Percentiles rank a stretch among this genome's conserved stretches.
Conservation (phyloP, 2,797 vertebrate species). For the Simalia tracyae region DNA sequence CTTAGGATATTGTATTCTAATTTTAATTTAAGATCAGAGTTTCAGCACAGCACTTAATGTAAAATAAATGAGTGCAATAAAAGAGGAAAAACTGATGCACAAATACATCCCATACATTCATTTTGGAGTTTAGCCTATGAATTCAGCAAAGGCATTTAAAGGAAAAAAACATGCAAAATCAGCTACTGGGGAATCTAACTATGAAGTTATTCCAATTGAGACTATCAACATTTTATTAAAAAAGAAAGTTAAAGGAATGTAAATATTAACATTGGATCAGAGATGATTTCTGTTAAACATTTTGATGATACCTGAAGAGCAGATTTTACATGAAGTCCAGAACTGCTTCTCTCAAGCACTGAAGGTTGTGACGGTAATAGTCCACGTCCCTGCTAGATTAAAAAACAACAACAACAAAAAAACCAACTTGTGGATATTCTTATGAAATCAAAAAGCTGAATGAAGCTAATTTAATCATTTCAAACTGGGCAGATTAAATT, state of each 20-base stretch:
- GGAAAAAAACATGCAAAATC: neutral
- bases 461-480: neutral
- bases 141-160: neutral
- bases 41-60: neutral
- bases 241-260: neutral
- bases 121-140: neutral
- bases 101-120: neutral
- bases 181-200: neutral
- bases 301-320: constrained; percentile 70
- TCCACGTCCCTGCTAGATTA: constrained; percentile 70
- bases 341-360: constrained; percentile 64
- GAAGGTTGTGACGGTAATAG: constrained; percentile 57
- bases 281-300: neutral
- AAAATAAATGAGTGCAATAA: neutral
- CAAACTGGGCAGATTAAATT: neutral
- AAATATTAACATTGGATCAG: constrained; percentile 9
- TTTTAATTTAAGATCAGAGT: neutral
- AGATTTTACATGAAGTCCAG: constrained; percentile 73
- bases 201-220: neutral
- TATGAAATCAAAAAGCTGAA: neutral
- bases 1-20: neutral
- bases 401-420: too few relatives aligned
- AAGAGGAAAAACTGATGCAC: neutral
- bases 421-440: neutral
- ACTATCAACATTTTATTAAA: neutral